Conservation (phyloP, 2,888 invertebrate genomes). For the Polia nebulosa region DNA sequence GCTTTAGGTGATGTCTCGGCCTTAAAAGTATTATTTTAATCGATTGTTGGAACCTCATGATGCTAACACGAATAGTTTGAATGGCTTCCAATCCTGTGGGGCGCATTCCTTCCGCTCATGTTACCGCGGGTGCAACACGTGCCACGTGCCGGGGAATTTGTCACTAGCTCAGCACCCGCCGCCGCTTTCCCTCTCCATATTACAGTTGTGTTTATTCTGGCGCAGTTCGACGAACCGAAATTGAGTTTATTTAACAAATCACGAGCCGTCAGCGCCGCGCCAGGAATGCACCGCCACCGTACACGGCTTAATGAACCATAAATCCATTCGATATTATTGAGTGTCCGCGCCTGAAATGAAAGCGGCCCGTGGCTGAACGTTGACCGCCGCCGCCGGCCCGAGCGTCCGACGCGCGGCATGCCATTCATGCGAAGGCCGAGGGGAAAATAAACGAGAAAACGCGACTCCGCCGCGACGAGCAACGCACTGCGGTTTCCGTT, state of each 20-base stretch:
- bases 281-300: slow-evolving; percentile 64
- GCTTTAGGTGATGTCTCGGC: too few species aligned
- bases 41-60: slow-evolving; percentile 54
- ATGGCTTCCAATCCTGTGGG: slow-evolving; percentile 71
- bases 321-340: slow-evolving; percentile 83
- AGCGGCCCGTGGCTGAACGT: slow-evolving; percentile 69
- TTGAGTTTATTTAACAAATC: slow-evolving; percentile 78
- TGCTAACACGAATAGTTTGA: slow-evolving; percentile 68
- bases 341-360: slow-evolving; percentile 76
- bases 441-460: slow-evolving; percentile 81
- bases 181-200: slow-evolving; percentile 84
- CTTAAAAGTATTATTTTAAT: slow-evolving; percentile 48
- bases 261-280: slow-evolving; percentile 66
- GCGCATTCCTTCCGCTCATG: slow-evolving; percentile 77
- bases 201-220: slow-evolving; percentile 78
- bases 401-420: slow-evolving; percentile 71
- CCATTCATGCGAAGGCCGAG: slow-evolving; percentile 88
- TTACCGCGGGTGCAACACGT: slow-evolving; percentile 72
- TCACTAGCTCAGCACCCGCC: slow-evolving; percentile 74
- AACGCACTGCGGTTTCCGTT: slow-evolving; percentile 83
- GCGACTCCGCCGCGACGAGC: slow-evolving; percentile 66
- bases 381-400: slow-evolving; percentile 70
- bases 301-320: slow-evolving; percentile 81
- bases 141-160: slow-evolving; percentile 77
- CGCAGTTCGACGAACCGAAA: slow-evolving; percentile 80